Conservation (phyloP, 2,888 invertebrate species). For the Rugalucina vietnamica region DNA sequence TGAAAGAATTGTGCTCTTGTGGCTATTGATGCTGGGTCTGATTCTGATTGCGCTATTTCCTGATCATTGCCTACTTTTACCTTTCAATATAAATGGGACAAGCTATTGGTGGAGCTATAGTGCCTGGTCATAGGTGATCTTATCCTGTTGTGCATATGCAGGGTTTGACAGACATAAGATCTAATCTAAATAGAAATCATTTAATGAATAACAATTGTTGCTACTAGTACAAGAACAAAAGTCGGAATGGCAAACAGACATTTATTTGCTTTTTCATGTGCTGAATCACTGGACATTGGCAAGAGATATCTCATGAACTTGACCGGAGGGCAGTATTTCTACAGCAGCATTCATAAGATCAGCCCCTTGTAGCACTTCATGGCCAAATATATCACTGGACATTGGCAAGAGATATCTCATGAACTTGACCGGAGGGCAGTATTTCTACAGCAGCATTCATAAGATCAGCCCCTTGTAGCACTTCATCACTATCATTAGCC, state of each 20-base stretch:
- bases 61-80: too few species aligned
- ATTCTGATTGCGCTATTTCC: too few species aligned
- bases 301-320: conserved; percentile 24
- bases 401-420: conserved; percentile 6
- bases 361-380: conserved; percentile 71
- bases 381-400: conserved; percentile 9
- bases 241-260: neutral
- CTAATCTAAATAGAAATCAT: too few species aligned
- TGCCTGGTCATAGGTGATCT: too few species aligned
- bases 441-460: conserved; percentile 74
- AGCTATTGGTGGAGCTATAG: too few species aligned
- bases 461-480: conserved; percentile 71
- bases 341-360: conserved; percentile 73
- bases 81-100: too few species aligned
- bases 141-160: too few species aligned
- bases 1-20: too few species aligned
- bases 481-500: conserved; percentile 61
- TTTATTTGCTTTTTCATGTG: neutral
- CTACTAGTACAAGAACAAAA: too few species aligned
- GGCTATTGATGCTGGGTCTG: too few species aligned
- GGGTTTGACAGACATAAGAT: too few species aligned
- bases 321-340: conserved; percentile 68
- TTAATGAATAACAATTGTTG: too few species aligned
- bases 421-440: conserved; percentile 60
- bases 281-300: conserved; percentile 1